Evolutionary conservation across 2,113 vertebrate species (phyloP).

Genomic region (Rhineura floridana): DNA sequence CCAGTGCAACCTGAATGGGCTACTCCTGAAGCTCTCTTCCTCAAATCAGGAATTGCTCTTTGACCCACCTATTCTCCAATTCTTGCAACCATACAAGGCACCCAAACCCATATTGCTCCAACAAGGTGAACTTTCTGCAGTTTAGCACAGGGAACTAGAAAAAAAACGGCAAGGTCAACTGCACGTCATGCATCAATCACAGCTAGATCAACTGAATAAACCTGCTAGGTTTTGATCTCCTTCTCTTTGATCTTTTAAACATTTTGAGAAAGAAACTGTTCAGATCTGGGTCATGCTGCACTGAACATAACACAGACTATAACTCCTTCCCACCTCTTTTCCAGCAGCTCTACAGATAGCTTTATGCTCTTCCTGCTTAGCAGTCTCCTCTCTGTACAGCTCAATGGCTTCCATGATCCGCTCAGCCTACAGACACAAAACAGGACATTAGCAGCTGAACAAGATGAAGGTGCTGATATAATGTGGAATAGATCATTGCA

Average conservation of each 20-base stretch:
- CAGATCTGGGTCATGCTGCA: background rate
- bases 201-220: background rate
- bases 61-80: too few relatives aligned
- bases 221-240: background rate
- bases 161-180: background rate
- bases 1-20: too few relatives aligned
- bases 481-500: background rate
- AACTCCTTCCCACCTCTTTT: conserved; percentile 82
- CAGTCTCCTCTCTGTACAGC: conserved; percentile 86
- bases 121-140: too few relatives aligned
- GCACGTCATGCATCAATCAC: background rate
- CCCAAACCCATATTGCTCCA: too few relatives aligned
- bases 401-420: conserved; percentile 96
- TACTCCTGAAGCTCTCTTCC: too few relatives aligned
- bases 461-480: too few relatives aligned
- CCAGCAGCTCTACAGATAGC: conserved; percentile 85
- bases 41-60: too few relatives aligned
- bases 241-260: background rate
- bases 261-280: background rate
- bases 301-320: background rate
- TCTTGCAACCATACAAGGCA: too few relatives aligned
- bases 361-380: conserved; percentile 85
- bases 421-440: conserved; percentile 82
- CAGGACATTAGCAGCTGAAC: background rate
- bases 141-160: too few relatives aligned